Conservation (phyloP, 2,113 vertebrate genomes). For the Upupa epops region DNA sequence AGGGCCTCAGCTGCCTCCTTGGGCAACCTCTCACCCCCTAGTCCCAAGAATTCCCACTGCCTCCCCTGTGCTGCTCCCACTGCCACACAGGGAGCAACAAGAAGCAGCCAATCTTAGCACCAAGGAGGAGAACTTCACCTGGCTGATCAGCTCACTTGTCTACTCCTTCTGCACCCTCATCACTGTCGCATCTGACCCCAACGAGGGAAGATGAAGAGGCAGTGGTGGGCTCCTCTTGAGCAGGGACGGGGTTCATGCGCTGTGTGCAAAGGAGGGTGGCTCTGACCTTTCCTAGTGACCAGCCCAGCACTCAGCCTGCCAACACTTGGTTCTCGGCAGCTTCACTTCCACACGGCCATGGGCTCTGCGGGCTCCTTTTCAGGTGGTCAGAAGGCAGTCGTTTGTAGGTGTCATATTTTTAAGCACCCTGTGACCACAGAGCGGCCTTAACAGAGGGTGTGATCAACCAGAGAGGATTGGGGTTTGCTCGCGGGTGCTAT, state of each 20-base stretch:
- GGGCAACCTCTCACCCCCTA: no score
- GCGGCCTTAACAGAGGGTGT: not conserved
- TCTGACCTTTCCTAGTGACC: not conserved
- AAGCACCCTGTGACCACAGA: not conserved
- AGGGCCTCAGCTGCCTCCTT: no score
- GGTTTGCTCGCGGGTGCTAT: accelerated
- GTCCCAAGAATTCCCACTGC: not conserved
- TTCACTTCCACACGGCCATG: not conserved
- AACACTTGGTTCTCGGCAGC: not conserved
- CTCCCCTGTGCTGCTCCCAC: accelerated
- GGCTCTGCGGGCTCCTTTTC: not conserved
- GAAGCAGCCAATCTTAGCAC: not conserved
- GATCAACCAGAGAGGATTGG: not conserved
- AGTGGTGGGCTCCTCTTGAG: not conserved
- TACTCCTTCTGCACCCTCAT: not conserved
- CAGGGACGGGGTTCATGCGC: no score
- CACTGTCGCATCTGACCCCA: accelerated
- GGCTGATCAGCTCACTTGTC: not conserved
- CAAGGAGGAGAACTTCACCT: not conserved
- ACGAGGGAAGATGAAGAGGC: not conserved
- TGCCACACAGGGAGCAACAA: not conserved
- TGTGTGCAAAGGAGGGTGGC: not conserved
- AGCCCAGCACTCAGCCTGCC: not conserved
- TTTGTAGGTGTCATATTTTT: not conserved
- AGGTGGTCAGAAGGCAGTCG: not conserved